phyloP scores from a whole-genome alignment of 2,113 vertebrate genomes.

The Scartelaos histophorus region DNA sequence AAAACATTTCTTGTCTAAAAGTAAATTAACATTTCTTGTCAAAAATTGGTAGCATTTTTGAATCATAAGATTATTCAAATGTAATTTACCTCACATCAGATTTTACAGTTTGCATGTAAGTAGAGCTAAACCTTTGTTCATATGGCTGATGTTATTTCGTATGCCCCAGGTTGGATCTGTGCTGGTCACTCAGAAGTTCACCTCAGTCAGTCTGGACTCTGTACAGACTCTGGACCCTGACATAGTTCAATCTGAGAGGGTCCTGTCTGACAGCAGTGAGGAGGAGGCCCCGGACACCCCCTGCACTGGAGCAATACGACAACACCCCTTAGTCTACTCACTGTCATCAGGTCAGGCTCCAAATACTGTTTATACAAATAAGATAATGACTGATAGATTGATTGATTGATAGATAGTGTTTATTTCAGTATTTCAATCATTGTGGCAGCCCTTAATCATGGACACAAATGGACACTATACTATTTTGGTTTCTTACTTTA shows the following conservation, averaged over 20 bases:
- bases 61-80: too few species aligned
- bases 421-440: too few species aligned
- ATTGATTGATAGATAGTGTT: too few species aligned
- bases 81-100: too few species aligned
- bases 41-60: too few species aligned
- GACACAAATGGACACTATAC: too few species aligned
- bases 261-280: constrained; percentile 81
- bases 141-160: not conserved
- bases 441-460: too few species aligned
- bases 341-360: constrained; percentile 86
- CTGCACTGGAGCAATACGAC: constrained; percentile 81
- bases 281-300: constrained; percentile 78
- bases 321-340: constrained; percentile 81
- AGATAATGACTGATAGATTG: too few species aligned
- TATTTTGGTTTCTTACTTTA: too few species aligned
- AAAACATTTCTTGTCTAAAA: too few species aligned
- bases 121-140: not conserved
- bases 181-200: constrained; percentile 82
- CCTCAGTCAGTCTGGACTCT: constrained; percentile 85
- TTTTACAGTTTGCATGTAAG: too few species aligned
- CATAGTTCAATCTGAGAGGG: constrained; percentile 81
- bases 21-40: too few species aligned
- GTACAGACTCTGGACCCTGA: constrained; percentile 82
- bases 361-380: not conserved
- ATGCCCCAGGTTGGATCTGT: constrained; percentile 70